Evolutionary conservation across 37 sponge, comb jelly and placozoan genomes (phyloP).

Genomic region (Axinella damicornis): DNA sequence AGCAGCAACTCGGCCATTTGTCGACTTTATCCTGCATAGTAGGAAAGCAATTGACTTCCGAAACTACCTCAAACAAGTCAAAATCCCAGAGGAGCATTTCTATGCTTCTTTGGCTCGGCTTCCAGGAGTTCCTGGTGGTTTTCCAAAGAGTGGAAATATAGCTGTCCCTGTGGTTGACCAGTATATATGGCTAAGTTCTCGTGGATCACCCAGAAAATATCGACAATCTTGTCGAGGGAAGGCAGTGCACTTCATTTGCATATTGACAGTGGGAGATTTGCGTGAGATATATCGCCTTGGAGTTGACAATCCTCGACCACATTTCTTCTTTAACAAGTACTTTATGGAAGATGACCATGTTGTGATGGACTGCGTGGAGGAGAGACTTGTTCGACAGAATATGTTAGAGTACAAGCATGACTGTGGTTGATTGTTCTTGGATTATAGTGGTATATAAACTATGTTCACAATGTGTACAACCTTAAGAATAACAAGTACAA

Average conservation of each 20-base stretch:
- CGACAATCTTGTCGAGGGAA: not conserved
- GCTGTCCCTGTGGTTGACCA: not conserved
- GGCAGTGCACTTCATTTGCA: constrained; percentile 10
- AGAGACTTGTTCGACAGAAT: constrained; percentile 28
- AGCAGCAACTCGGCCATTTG: constrained; percentile 4
- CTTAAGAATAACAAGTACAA: no score
- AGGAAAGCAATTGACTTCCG: constrained; percentile 14
- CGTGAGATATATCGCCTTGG: constrained; percentile 1
- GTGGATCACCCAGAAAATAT: not conserved
- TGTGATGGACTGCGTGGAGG: constrained; percentile 60
- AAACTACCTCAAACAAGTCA: constrained; percentile 4
- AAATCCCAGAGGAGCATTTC: constrained; percentile 22
- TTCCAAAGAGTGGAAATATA: not conserved
- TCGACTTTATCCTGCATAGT: not conserved
- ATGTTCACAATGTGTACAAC: no score
- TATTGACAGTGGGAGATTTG: not conserved
- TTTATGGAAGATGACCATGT: constrained; percentile 47
- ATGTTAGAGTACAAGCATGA: constrained; percentile 32
- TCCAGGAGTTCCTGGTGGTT: constrained; percentile 5
- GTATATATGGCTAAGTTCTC: not conserved
- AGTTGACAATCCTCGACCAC: not conserved
- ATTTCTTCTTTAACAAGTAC: constrained; percentile 55
- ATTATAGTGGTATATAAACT: no score
- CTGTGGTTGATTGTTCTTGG: constrained; percentile 28
- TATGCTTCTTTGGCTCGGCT: not conserved